phyloP scores from a whole-genome alignment of 2,797 vertebrate genomes.

The Anguilla pacifica region DNA sequence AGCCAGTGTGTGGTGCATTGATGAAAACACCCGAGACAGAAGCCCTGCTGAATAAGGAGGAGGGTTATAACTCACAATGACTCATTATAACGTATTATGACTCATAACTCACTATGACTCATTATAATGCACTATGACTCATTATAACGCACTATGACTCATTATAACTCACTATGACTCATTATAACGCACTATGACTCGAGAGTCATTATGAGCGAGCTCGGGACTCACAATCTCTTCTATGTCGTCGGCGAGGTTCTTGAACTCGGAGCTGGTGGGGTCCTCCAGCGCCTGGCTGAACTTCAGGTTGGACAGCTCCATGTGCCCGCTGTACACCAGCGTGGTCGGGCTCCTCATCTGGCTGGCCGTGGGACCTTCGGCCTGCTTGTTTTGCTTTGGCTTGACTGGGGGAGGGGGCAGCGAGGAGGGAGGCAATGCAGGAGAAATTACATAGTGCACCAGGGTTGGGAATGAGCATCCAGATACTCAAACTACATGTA shows the following conservation, averaged over 20 bases:
- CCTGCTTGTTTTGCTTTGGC: neutral
- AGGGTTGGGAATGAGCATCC: neutral
- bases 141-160: too few relatives aligned
- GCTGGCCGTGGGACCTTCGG: neutral
- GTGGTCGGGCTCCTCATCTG: neutral
- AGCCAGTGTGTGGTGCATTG: neutral
- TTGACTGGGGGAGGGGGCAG: conserved; percentile 57
- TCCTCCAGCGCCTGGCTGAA: conserved; percentile 64
- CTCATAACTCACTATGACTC: too few relatives aligned
- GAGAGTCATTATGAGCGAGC: neutral
- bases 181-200: too few relatives aligned
- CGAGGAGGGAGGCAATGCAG: conserved; percentile 39
- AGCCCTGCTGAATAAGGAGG: neutral
- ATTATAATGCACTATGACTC: too few relatives aligned
- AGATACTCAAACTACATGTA: neutral
- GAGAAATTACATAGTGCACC: neutral
- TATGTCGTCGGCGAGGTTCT: conserved; percentile 49
- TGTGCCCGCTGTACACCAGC: conserved; percentile 70
- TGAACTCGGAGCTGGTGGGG: conserved; percentile 57
- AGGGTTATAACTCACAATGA: neutral
- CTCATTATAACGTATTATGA: too few relatives aligned
- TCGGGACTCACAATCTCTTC: conserved; percentile 65
- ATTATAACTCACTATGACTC: too few relatives aligned
- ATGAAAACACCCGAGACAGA: neutral
- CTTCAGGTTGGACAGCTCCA: conserved; percentile 49